Conservation (phyloP, 1,140 invertebrate species). For the Ceratosolen solmsi region DNA sequence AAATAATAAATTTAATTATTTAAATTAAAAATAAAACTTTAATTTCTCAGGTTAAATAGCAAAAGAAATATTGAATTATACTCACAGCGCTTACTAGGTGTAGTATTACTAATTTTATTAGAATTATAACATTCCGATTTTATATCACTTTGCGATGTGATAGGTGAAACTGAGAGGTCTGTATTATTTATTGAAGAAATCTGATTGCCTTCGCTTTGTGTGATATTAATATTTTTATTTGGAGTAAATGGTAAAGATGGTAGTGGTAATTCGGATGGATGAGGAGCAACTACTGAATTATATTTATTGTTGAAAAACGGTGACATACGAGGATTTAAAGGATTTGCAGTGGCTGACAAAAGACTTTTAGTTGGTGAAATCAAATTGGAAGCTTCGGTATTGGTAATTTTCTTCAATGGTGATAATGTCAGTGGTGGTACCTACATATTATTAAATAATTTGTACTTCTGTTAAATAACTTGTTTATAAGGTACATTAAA, state of each 20-base stretch:
- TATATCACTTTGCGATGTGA: constrained; percentile 45
- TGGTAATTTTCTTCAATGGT: constrained; percentile 61
- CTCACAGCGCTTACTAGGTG: constrained; percentile 65
- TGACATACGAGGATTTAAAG: constrained; percentile 66
- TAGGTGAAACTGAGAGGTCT: constrained; percentile 41
- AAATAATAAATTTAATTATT: constrained; percentile 45
- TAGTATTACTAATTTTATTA: constrained; percentile 57
- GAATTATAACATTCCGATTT: constrained; percentile 52
- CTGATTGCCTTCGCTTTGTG: neutral
- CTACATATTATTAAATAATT: constrained; percentile 52
- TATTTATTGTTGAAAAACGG: constrained; percentile 63
- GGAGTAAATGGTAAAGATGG: constrained; percentile 67
- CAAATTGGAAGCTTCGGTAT: constrained; percentile 60
- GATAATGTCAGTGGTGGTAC: constrained; percentile 66
- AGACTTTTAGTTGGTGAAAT: constrained; percentile 69
- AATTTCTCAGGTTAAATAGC: neutral
- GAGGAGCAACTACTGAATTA: constrained; percentile 66
- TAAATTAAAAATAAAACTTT: too few relatives aligned
- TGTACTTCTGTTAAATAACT: neutral
- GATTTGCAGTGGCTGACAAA: constrained; percentile 68
- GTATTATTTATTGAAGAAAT: constrained; percentile 35
- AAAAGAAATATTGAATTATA: constrained; percentile 21
- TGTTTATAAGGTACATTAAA: neutral
- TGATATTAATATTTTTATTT: constrained; percentile 56
- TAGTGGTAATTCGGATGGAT: constrained; percentile 70